Evolutionary conservation across 2,113 vertebrate species (phyloP).

Genomic region (Puffinus mauretanicus): DNA sequence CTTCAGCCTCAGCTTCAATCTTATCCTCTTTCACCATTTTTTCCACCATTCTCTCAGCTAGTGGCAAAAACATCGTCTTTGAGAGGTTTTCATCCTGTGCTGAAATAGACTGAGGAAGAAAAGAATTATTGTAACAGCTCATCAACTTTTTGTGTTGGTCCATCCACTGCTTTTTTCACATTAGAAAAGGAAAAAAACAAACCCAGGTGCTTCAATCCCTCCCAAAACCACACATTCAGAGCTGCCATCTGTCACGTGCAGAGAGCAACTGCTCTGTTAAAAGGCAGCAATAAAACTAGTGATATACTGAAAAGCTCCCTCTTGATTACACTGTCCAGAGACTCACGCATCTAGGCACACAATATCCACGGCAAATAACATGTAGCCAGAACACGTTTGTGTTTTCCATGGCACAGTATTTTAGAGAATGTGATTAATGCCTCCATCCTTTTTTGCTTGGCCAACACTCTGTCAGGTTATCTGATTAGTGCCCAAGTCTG

Average conservation of each 20-base stretch:
- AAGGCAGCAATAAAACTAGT: neutral
- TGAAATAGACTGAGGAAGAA: conserved; percentile 87
- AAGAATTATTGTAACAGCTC: neutral
- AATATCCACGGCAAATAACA: neutral
- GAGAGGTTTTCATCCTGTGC: conserved; percentile 96
- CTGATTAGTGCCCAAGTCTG: neutral
- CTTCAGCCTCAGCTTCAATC: conserved; percentile 98
- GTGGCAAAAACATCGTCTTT: conserved; percentile 96
- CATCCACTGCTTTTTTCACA: neutral
- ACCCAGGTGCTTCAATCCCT: neutral
- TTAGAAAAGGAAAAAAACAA: neutral
- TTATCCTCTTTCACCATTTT: conserved; percentile 99
- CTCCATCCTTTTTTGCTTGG: neutral
- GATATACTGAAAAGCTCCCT: neutral
- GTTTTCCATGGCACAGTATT: neutral
- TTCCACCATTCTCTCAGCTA: conserved; percentile 98
- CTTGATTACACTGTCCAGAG: neutral
- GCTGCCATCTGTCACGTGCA: neutral
- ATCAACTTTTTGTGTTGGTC: neutral
- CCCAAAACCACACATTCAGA: neutral
- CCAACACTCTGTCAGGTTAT: neutral
- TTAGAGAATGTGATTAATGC: neutral
- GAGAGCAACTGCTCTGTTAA: neutral
- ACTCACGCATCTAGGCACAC: neutral
- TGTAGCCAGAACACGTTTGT: rapidly evolving